Percentiles rank a stretch among this genome's conserved stretches.
These are phyloP conservation scores for Aphelenchoides avenae DNA, from an alignment of 1,140 invertebrate genomes.

Conservation along the genomic window DNA sequence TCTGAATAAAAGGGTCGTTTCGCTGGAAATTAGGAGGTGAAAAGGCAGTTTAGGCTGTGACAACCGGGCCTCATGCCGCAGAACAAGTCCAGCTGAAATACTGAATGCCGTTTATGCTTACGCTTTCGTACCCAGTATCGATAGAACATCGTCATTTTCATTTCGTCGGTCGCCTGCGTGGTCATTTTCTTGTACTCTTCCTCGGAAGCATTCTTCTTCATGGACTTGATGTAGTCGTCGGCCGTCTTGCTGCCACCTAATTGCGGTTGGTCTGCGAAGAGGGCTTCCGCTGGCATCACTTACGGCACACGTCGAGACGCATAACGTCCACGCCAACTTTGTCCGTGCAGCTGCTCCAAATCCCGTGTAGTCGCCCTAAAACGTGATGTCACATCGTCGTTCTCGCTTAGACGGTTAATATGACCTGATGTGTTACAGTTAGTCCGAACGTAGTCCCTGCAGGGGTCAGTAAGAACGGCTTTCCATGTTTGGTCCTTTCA, in stretches of 20 bases:
- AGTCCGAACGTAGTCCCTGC: no score
- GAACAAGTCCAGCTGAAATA: no score
- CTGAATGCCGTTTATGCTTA: no score
- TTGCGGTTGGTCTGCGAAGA: no score
- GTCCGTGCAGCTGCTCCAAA: conserved; percentile 50
- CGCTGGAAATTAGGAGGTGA: no score
- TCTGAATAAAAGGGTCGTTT: no score
- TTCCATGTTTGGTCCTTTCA: conserved; percentile 51
- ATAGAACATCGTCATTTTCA: conserved; percentile 60
- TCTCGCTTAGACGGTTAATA: no score
- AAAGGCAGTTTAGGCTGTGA: no score
- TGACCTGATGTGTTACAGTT: no score
- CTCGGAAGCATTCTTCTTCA: conserved; percentile 53
- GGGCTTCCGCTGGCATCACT: no score
- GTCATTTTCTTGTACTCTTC: conserved; percentile 57
- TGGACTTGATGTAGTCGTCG: conserved; percentile 59
- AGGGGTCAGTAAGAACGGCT: conserved; percentile 49
- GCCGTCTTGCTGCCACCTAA: conserved; percentile 58
- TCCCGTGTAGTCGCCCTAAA: conserved; percentile 57
- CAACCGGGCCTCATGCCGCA: no score
- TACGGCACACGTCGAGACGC: conserved; percentile 52
- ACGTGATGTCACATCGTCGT: no score
- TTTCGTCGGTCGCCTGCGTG: conserved; percentile 53
- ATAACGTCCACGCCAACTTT: conserved; percentile 57
- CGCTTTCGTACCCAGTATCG: conserved; percentile 56